Conservation (phyloP, 2,888 invertebrate genomes). For the Luffia ferchaultella region DNA sequence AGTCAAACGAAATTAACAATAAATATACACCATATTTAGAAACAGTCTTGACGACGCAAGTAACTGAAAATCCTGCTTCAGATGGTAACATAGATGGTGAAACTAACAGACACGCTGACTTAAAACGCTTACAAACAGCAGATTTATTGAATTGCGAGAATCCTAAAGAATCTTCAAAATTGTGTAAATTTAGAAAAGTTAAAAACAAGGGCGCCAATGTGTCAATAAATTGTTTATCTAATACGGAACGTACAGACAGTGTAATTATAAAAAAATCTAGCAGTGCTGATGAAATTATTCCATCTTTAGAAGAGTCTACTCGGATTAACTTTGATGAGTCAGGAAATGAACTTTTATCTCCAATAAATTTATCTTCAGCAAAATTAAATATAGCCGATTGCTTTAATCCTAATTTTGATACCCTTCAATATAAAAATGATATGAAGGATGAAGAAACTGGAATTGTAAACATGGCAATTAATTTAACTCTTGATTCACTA, state of each 20-base stretch:
- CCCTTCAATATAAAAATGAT: no score
- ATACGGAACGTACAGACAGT: conserved; percentile 42
- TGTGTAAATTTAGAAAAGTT: conserved; percentile 47
- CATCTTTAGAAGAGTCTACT: neutral
- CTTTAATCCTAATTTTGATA: no score
- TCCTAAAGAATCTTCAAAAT: conserved; percentile 37
- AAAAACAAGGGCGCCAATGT: conserved; percentile 18
- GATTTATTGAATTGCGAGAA: conserved; percentile 21
- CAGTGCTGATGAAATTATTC: neutral
- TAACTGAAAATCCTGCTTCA: no score
- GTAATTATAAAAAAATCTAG: conserved; percentile 57
- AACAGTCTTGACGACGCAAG: neutral
- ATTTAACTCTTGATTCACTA: no score
- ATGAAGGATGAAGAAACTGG: no score
- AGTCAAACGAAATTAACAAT: neutral
- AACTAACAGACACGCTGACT: no score
- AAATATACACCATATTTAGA: no score
- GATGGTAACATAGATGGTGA: no score
- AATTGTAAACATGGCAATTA: no score
- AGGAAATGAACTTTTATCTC: neutral
- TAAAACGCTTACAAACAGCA: no score
- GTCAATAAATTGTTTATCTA: conserved; percentile 14
- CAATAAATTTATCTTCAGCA: conserved; percentile 23
- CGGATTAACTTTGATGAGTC: neutral
- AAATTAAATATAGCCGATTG: neutral